phyloP scores from a whole-genome alignment of 2,797 vertebrate genomes.

The Mus minutoides region DNA sequence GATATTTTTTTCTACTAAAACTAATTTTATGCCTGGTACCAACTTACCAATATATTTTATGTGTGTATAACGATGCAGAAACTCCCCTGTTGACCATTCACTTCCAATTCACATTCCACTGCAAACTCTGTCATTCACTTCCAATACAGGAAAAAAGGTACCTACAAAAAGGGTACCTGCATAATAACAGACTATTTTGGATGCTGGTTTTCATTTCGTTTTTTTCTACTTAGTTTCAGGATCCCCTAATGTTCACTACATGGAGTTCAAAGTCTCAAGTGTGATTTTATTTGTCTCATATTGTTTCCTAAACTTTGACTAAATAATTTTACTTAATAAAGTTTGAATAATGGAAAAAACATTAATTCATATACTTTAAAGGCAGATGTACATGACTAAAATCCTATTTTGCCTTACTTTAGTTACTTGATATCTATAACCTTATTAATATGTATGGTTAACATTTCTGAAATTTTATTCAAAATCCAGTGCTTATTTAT shows the following conservation, averaged over 20 bases:
- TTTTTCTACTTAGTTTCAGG: not conserved
- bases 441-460: not conserved
- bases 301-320: not conserved
- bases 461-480: not conserved
- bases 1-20: not conserved
- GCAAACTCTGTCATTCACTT: not conserved
- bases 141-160: not conserved
- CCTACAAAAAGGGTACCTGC: too few species aligned
- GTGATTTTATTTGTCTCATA: not conserved
- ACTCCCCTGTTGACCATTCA: not conserved
- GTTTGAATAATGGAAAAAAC: not conserved
- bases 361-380: constrained; percentile 24
- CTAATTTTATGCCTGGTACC: not conserved
- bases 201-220: not conserved
- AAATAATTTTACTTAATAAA: not conserved
- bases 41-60: not conserved
- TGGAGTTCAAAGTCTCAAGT: not conserved
- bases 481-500: not conserved
- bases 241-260: not conserved
- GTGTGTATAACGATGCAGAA: not conserved
- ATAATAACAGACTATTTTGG: not conserved
- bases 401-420: constrained; percentile 10
- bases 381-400: not conserved
- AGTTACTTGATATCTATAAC: not conserved
- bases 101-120: too few species aligned